Evolutionary conservation across 2,888 invertebrate species (phyloP), one percentile per base, ranked within the genome.

Genomic region (Idaea straminata): DNA sequence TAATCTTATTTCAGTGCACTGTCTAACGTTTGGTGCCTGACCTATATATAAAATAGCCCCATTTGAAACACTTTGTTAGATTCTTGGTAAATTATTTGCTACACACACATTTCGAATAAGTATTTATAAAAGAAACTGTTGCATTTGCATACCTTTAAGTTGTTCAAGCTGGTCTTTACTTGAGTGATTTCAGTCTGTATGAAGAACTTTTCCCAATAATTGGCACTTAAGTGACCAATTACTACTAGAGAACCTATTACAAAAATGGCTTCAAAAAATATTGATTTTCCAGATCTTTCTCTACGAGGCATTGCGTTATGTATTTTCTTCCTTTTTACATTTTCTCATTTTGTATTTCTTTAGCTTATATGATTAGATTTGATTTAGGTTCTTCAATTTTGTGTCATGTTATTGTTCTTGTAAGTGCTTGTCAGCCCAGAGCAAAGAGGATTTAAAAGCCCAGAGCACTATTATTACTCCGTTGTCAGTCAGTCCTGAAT

Each of bases 121-220:
- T 47, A 47, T 47, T 13, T 5, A 47, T 13, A 47, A 7, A 47
- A 47, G 47, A 10, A 47, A 47, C 10, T 13, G 47, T 47, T 47
- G 5, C 47, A 35, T 47, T 60, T 63, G 5, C 4, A 35, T 80
- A 90, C 91, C 83, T 87, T 87, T 13, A 91, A 69, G 34, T 74
- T 64, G 62, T 83, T 66, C 57, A 92, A 73, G 60, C 82, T 87
- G 15, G 71, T 73, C 71, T 88, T 91, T 79, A 91, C 83, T 35
- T 71, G 74, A 6, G 67, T 68, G 35, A 91, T 67, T 68, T 91
- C 86, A 1, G 72, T 75, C 66, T 85, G 81, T 62, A 91, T 77
- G 3, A 83, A 71, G 61, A 83, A 83, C 62, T 81, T 77, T 68
- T 91, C 90, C 89, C 87, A 91, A 66, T 87, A 80, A 62, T 84